phyloP scores from a whole-genome alignment of 2,888 invertebrate genomes.

The Emmelina monodactyla region DNA sequence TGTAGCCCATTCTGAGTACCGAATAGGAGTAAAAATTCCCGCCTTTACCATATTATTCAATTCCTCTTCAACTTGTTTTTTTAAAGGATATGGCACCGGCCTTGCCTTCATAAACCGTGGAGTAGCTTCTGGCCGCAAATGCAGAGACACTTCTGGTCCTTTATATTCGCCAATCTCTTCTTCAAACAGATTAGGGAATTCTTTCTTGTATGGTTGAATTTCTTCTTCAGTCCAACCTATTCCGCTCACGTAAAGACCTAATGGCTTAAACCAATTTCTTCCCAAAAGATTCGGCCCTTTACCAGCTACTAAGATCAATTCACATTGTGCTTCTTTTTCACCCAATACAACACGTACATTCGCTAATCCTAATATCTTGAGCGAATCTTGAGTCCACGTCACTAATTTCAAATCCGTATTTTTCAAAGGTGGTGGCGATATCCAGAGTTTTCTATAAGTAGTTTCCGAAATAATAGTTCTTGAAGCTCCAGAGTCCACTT shows the following conservation, averaged over 20 bases:
- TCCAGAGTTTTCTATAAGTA: too few relatives aligned
- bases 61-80: conserved; percentile 12
- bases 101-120: conserved; percentile 10
- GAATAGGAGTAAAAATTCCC: conserved; percentile 10
- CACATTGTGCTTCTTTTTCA: too few relatives aligned
- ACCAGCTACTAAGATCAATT: background rate
- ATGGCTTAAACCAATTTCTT: conserved; percentile 8
- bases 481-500: too few relatives aligned
- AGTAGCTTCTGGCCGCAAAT: too few relatives aligned
- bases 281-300: background rate
- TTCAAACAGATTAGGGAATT: conserved; percentile 8
- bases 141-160: too few relatives aligned
- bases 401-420: too few relatives aligned
- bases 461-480: too few relatives aligned
- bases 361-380: too few relatives aligned
- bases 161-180: conserved; percentile 8
- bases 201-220: background rate
- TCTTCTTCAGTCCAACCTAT: background rate
- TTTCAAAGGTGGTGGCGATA: too few relatives aligned
- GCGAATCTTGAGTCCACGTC: too few relatives aligned
- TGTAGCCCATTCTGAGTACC: conserved; percentile 13
- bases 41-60: conserved; percentile 6
- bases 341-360: too few relatives aligned
- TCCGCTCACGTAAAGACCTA: background rate
- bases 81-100: conserved; percentile 15